A percentile compares a stretch with the other conserved stretches of the same genome.
Evolutionary conservation across 2,888 invertebrate genomes (phyloP).

Genomic region (Pachymerium ferrugineum): DNA sequence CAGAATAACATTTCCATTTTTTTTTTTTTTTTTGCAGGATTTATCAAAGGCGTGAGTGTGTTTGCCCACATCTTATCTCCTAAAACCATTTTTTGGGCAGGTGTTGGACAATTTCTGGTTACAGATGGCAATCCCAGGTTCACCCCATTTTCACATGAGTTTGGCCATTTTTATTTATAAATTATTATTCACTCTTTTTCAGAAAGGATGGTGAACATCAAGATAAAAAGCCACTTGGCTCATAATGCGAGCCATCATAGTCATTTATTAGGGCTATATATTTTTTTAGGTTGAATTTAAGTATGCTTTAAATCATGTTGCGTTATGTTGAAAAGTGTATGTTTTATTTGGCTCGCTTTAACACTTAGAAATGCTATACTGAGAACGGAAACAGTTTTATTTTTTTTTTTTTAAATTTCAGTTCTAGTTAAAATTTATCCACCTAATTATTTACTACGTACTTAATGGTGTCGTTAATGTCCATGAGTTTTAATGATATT

Average conservation of each 20-base stretch:
- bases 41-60: too few species aligned
- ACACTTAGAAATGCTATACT: too few species aligned
- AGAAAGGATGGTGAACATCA: background rate
- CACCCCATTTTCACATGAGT: background rate
- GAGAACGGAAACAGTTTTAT: too few species aligned
- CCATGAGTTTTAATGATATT: too few species aligned
- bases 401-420: too few species aligned
- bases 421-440: too few species aligned
- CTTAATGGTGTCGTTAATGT: too few species aligned
- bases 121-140: background rate
- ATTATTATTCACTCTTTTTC: background rate
- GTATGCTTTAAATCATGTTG: background rate
- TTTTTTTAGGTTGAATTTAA: background rate
- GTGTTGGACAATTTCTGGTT: background rate
- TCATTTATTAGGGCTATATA: background rate
- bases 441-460: too few species aligned
- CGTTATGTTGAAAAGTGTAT: background rate
- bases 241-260: background rate
- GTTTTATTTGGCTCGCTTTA: background rate
- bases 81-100: too few species aligned
- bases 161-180: background rate
- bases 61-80: too few species aligned
- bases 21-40: too few species aligned
- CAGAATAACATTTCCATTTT: too few species aligned
- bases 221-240: constrained; percentile 1